Percentiles rank a stretch among this genome's conserved stretches.
Conservation (phyloP, 2,113 vertebrate genomes). For the Nothoprocta perdicaria region DNA sequence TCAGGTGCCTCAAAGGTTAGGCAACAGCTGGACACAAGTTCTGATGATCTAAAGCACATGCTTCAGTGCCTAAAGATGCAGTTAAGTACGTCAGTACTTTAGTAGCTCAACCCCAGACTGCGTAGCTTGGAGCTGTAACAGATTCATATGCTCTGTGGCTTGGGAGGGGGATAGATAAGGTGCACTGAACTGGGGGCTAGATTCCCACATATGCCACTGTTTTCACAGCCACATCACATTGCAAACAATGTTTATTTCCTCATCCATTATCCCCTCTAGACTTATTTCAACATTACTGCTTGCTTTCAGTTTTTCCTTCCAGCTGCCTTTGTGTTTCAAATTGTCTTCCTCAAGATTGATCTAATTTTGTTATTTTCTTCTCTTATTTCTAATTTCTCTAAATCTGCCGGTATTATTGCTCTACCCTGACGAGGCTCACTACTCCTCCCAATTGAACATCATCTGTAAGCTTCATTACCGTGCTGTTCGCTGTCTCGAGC, state of each 20-base stretch:
- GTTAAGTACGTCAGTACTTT: background rate
- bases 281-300: background rate
- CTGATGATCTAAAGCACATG: background rate
- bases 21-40: background rate
- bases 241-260: slow-evolving; percentile 13
- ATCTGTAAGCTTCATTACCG: slow-evolving; percentile 44
- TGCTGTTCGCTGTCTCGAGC: background rate
- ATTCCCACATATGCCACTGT: background rate
- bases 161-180: background rate
- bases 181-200: background rate
- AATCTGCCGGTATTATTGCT: slow-evolving; percentile 32
- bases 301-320: slow-evolving; percentile 45
- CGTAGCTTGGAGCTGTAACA: background rate
- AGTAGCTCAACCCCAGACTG: background rate
- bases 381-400: slow-evolving; percentile 61
- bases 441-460: slow-evolving; percentile 21
- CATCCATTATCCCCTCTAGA: slow-evolving; percentile 19
- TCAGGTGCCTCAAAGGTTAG: background rate
- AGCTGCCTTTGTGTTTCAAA: slow-evolving; percentile 48
- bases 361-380: slow-evolving; percentile 60
- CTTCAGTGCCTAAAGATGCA: background rate
- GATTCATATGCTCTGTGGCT: background rate
- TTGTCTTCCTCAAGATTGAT: slow-evolving; percentile 44
- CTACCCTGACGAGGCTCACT: background rate
- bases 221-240: background rate